Percentiles rank a stretch among this genome's conserved stretches.
Evolutionary conservation across 2,113 vertebrate genomes (phyloP).

Genomic region (Gobius niger): DNA sequence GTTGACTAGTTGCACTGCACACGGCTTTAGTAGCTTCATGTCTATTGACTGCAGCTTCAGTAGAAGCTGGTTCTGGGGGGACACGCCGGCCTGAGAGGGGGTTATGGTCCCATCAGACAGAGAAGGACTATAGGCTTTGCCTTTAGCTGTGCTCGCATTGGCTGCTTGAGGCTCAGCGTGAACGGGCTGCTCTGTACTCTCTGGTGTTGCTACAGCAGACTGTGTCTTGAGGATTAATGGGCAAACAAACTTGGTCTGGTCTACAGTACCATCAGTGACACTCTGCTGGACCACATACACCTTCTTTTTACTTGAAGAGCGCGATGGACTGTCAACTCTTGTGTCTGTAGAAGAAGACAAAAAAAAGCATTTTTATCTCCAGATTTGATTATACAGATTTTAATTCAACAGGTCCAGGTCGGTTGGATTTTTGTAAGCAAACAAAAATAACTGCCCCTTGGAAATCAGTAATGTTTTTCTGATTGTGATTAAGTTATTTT

Average conservation of each 20-base stretch:
- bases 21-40: slow-evolving; percentile 54
- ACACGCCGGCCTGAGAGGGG: slow-evolving; percentile 23
- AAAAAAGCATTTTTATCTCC: background rate
- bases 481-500: background rate
- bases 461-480: too few relatives aligned
- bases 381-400: background rate
- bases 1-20: slow-evolving; percentile 70
- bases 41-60: slow-evolving; percentile 58
- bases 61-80: slow-evolving; percentile 42
- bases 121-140: slow-evolving; percentile 49
- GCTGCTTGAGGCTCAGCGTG: slow-evolving; percentile 50
- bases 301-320: slow-evolving; percentile 20
- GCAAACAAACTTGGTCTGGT: slow-evolving; percentile 49
- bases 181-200: slow-evolving; percentile 10
- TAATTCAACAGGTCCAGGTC: too few relatives aligned
- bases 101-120: slow-evolving; percentile 39
- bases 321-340: background rate
- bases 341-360: slow-evolving; percentile 26
- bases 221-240: slow-evolving; percentile 43
- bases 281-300: slow-evolving; percentile 36
- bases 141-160: slow-evolving; percentile 46
- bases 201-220: background rate
- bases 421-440: too few relatives aligned
- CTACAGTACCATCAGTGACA: background rate
- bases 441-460: too few relatives aligned